Evolutionary conservation across 2,888 invertebrate genomes (phyloP).

Genomic region (Apamea sordens): DNA sequence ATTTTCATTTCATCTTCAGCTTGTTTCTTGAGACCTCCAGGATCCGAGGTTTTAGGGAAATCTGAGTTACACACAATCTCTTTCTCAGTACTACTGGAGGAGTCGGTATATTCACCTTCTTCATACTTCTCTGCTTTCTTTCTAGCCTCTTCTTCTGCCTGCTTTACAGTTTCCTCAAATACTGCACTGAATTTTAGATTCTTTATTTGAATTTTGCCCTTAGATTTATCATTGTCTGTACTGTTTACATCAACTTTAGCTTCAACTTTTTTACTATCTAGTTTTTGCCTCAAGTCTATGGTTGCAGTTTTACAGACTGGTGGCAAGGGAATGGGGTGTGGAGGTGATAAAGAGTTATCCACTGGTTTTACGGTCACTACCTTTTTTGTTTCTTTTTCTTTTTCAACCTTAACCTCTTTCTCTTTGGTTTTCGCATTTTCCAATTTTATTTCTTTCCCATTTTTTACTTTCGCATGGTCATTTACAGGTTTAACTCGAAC

Average conservation of each 20-base stretch:
- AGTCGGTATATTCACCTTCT: conserved; percentile 91
- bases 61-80: conserved; percentile 82
- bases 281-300: conserved; percentile 74
- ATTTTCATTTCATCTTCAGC: conserved; percentile 89
- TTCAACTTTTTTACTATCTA: conserved; percentile 77
- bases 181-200: conserved; percentile 92
- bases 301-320: conserved; percentile 75
- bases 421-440: conserved; percentile 69
- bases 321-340: conserved; percentile 81
- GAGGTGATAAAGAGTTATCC: conserved; percentile 68
- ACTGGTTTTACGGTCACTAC: conserved; percentile 74
- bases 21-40: conserved; percentile 86
- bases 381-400: conserved; percentile 66
- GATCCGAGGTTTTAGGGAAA: conserved; percentile 87
- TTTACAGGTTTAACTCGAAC: conserved; percentile 74
- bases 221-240: conserved; percentile 82
- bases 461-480: conserved; percentile 68
- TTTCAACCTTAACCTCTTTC: conserved; percentile 70
- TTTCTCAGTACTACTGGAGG: conserved; percentile 82
- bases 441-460: conserved; percentile 70
- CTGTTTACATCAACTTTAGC: conserved; percentile 64
- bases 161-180: conserved; percentile 92
- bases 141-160: conserved; percentile 91
- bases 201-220: conserved; percentile 92
- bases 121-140: conserved; percentile 91